phyloP scores from a whole-genome alignment of 2,888 invertebrate species.

The Coenonympha arcania region DNA sequence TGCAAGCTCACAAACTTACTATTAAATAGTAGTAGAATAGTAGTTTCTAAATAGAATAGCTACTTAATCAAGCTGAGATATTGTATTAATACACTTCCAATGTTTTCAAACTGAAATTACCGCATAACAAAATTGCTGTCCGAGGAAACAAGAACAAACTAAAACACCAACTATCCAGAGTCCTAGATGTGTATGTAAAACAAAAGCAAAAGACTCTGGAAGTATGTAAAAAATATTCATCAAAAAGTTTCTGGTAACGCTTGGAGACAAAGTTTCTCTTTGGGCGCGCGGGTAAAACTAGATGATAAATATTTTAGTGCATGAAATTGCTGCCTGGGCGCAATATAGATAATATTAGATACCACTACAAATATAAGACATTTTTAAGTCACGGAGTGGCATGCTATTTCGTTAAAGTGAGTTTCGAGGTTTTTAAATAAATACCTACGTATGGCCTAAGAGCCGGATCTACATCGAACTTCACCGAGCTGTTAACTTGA shows the following conservation, averaged over 20 bases:
- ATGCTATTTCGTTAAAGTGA: too few species aligned
- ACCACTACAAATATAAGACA: too few species aligned
- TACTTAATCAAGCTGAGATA: too few species aligned
- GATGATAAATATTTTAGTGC: not conserved
- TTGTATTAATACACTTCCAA: not conserved
- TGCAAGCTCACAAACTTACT: too few species aligned
- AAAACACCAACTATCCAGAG: not conserved
- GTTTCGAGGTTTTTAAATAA: too few species aligned
- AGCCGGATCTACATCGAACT: too few species aligned
- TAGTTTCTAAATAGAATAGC: too few species aligned
- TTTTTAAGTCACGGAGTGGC: too few species aligned
- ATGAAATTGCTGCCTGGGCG: not conserved
- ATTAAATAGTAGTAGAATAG: too few species aligned
- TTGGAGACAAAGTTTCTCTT: not conserved
- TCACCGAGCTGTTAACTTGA: too few species aligned
- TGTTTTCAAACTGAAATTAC: not conserved
- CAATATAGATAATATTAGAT: not conserved
- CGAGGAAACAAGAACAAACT: not conserved
- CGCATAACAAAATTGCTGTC: not conserved
- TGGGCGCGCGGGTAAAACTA: not conserved
- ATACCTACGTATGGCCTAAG: too few species aligned
- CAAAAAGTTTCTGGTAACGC: constrained; percentile 2
- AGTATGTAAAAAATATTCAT: constrained; percentile 4
- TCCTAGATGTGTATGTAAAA: not conserved
- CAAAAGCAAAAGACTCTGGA: not conserved